Evolutionary conservation across 2,888 invertebrate species (phyloP).

Genomic region (Pristionchus exspectatus): DNA sequence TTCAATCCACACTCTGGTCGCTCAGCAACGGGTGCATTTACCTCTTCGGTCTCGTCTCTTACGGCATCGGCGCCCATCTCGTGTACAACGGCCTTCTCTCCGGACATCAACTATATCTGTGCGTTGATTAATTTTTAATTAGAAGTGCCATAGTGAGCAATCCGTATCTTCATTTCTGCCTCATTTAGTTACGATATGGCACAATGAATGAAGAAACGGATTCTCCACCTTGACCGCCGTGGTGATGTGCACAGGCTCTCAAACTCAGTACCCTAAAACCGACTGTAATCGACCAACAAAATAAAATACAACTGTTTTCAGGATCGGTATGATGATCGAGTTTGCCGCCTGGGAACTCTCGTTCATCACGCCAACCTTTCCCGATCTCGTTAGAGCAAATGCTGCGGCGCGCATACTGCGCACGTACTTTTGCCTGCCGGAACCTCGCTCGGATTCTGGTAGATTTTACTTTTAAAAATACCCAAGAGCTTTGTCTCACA

Average conservation of each 20-base stretch:
- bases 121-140: background rate
- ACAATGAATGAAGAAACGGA: too few relatives aligned
- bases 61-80: background rate
- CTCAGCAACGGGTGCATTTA: background rate
- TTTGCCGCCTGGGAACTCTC: background rate
- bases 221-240: too few relatives aligned
- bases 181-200: too few relatives aligned
- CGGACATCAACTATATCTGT: background rate
- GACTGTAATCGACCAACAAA: too few relatives aligned
- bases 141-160: too few relatives aligned
- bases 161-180: too few relatives aligned
- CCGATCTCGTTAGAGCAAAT: constrained; percentile 44
- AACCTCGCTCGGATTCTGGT: background rate
- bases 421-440: background rate
- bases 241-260: too few relatives aligned
- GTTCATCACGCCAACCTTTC: constrained; percentile 37
- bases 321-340: constrained; percentile 5
- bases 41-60: constrained; percentile 8
- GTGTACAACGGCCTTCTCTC: background rate
- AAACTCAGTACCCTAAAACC: too few relatives aligned
- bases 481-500: too few relatives aligned
- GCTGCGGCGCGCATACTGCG: constrained; percentile 20
- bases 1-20: background rate
- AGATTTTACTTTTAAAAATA: too few relatives aligned
- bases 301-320: background rate